phyloP scores from a whole-genome alignment of 2,797 vertebrate species.

The Natrix natrix region DNA sequence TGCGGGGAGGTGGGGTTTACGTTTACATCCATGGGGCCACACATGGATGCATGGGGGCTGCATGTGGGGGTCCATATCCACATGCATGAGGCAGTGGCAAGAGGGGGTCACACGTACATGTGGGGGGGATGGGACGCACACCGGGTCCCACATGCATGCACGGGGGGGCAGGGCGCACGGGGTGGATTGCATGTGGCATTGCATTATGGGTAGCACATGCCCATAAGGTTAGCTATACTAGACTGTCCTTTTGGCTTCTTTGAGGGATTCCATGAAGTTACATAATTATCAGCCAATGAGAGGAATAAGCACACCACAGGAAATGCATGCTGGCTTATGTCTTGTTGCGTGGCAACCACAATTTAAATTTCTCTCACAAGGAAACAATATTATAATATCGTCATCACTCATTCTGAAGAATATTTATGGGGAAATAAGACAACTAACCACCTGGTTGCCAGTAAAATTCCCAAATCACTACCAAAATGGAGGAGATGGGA shows the following conservation, averaged over 20 bases:
- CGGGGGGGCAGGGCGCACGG: too few species aligned
- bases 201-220: too few species aligned
- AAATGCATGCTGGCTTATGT: not conserved
- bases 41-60: too few species aligned
- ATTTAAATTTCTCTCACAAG: not conserved
- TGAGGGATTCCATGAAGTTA: not conserved
- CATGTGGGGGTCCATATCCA: too few species aligned
- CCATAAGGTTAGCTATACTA: too few species aligned
- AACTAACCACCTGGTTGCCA: not conserved
- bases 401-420: not conserved
- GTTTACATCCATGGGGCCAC: too few species aligned
- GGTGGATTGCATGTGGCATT: too few species aligned
- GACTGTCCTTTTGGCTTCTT: not conserved
- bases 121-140: too few species aligned
- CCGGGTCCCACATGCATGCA: too few species aligned
- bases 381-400: not conserved
- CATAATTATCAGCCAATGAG: not conserved
- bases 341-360: not conserved
- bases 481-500: not conserved
- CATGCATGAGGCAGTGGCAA: too few species aligned
- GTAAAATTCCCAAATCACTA: not conserved
- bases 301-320: not conserved
- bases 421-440: not conserved
- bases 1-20: too few species aligned
- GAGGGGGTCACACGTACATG: too few species aligned